phyloP scores from a whole-genome alignment of 2,797 vertebrate species.

The Hydrolagus colliei region DNA sequence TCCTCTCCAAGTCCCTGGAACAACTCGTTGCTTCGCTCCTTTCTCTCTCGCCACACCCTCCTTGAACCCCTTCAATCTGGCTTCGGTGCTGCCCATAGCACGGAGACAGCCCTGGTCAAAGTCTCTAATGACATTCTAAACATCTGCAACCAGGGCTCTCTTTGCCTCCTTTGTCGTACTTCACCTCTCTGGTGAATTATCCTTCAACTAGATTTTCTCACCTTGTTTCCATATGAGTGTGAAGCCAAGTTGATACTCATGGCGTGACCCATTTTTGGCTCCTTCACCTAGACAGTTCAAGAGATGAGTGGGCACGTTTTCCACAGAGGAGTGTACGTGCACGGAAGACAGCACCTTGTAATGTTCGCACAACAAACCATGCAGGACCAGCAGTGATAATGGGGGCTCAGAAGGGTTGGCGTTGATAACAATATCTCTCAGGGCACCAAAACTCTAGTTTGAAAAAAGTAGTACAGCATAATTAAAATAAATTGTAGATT shows the following conservation, averaged over 20 bases:
- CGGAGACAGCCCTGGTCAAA: too few species aligned
- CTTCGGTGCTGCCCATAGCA: too few species aligned
- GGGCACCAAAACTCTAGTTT: conserved; percentile 71
- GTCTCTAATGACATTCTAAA: too few species aligned
- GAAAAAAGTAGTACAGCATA: conserved; percentile 27
- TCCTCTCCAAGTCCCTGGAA: too few species aligned
- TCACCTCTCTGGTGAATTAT: too few species aligned
- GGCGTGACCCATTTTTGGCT: conserved; percentile 64
- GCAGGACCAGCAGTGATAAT: conserved; percentile 78
- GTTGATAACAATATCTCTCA: conserved; percentile 90
- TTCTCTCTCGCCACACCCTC: too few species aligned
- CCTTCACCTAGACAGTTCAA: conserved; percentile 80
- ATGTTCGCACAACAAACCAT: conserved; percentile 73
- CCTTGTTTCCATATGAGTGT: conserved; percentile 98
- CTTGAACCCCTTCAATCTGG: too few species aligned
- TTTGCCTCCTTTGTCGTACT: too few species aligned
- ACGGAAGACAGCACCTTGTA: conserved; percentile 78
- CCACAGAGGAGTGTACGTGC: conserved; percentile 80
- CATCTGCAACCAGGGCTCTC: too few species aligned
- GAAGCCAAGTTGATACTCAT: conserved; percentile 82
- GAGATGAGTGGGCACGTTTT: conserved; percentile 66
- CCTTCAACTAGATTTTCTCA: conserved; percentile 47
- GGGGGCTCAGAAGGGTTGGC: conserved; percentile 80
- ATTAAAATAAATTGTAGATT: not conserved
- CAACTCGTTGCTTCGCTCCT: too few species aligned